Conservation (phyloP, 2,797 vertebrate genomes). For the Thunnus albacares region DNA sequence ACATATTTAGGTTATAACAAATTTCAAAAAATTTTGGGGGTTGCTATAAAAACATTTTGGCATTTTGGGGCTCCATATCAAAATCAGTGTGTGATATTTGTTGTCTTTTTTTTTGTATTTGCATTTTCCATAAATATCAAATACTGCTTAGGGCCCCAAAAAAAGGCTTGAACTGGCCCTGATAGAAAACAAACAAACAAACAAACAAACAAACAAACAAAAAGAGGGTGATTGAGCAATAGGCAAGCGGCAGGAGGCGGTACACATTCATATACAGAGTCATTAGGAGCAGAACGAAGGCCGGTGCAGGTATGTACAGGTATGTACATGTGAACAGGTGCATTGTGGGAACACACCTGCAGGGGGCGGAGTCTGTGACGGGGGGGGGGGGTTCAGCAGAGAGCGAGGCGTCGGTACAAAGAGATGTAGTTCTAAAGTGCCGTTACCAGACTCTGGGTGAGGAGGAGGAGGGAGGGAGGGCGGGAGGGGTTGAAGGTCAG, state of each 20-base stretch:
- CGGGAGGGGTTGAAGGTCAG: conserved; percentile 19
- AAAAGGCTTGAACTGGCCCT: background rate
- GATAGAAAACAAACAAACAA: background rate
- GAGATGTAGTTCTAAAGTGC: conserved; percentile 59
- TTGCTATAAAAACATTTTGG: background rate
- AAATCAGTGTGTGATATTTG: background rate
- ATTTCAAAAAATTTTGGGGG: background rate
- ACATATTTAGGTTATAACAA: background rate
- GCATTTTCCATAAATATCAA: background rate
- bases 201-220: background rate
- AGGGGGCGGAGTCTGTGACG: conserved; percentile 15
- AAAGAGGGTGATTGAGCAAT: background rate
- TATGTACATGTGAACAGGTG: conserved; percentile 42
- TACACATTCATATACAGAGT: conserved; percentile 39
- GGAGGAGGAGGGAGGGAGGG: background rate
- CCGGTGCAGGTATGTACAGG: conserved; percentile 34
- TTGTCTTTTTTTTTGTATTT: background rate
- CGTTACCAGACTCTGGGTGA: conserved; percentile 58
- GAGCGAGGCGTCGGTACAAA: background rate
- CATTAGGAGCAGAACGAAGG: background rate
- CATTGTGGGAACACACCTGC: conserved; percentile 47
- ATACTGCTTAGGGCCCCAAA: background rate
- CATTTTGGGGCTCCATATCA: background rate
- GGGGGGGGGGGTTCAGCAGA: background rate
- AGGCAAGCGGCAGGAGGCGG: conserved; percentile 4